A percentile compares a stretch with the other conserved stretches of the same genome.
Evolutionary conservation across 2,888 invertebrate genomes (phyloP).

Genomic region (Cryptophagus acutangulus): DNA sequence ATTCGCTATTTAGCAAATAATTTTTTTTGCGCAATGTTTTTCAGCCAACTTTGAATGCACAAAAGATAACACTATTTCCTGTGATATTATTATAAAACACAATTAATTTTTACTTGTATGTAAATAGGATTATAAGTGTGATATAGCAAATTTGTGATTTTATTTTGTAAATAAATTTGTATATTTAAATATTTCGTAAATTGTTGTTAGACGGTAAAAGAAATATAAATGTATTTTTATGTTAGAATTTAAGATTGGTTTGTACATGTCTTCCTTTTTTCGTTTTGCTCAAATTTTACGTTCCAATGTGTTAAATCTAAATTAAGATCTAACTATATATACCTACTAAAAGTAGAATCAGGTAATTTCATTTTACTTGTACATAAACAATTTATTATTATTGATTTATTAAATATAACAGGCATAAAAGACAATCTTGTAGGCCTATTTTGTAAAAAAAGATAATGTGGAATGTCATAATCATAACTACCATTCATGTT

Average conservation of each 20-base stretch:
- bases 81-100: conserved; percentile 19
- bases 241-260: not conserved
- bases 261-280: not conserved
- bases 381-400: not conserved
- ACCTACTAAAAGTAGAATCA: not conserved
- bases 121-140: conserved; percentile 16
- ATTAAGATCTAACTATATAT: not conserved
- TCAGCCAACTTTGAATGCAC: no score
- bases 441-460: conserved; percentile 45
- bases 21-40: no score
- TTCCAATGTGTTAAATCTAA: not conserved
- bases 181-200: not conserved
- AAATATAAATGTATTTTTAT: conserved; percentile 2
- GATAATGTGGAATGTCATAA: conserved; percentile 7
- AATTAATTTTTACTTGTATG: not conserved
- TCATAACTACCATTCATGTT: conserved; percentile 33
- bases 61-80: conserved; percentile 12
- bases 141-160: conserved; percentile 17
- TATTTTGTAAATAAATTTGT: conserved; percentile 18
- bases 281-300: not conserved
- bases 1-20: no score
- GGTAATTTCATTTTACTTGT: not conserved
- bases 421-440: conserved; percentile 44
- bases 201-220: not conserved
- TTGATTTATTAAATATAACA: not conserved